phyloP scores from a whole-genome alignment of 2,888 invertebrate genomes.

The Phengaris arion region DNA sequence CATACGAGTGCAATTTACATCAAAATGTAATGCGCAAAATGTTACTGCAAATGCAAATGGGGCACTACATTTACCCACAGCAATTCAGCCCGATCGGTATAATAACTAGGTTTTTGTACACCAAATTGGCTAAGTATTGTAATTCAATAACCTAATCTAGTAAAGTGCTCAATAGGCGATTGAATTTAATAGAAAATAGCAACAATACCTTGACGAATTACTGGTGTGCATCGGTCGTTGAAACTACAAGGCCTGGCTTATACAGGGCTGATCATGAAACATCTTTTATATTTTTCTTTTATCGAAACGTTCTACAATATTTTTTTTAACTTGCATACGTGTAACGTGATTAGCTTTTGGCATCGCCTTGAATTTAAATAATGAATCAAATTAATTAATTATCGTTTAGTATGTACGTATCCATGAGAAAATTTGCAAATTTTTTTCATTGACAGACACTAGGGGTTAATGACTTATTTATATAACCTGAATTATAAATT shows the following conservation, averaged over 20 bases:
- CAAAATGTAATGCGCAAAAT: not conserved
- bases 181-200: not conserved
- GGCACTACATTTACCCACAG: not conserved
- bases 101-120: constrained; percentile 13
- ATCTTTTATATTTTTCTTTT: too few species aligned
- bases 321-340: too few species aligned
- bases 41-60: not conserved
- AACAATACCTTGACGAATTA: constrained; percentile 18
- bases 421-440: constrained; percentile 8
- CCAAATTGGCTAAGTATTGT: constrained; percentile 3
- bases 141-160: constrained; percentile 2
- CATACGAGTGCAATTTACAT: not conserved
- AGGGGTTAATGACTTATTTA: not conserved
- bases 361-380: not conserved
- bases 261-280: not conserved
- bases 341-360: too few species aligned
- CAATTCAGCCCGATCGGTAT: not conserved
- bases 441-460: not conserved
- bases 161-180: not conserved
- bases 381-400: not conserved
- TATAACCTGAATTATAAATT: not conserved
- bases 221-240: constrained; percentile 15
- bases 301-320: too few species aligned
- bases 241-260: not conserved
- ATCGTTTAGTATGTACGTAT: not conserved